Evolutionary conservation across 2,113 vertebrate genomes (phyloP), one percentile per base, ranked within the genome.

Genomic region (Scortum barcoo): DNA sequence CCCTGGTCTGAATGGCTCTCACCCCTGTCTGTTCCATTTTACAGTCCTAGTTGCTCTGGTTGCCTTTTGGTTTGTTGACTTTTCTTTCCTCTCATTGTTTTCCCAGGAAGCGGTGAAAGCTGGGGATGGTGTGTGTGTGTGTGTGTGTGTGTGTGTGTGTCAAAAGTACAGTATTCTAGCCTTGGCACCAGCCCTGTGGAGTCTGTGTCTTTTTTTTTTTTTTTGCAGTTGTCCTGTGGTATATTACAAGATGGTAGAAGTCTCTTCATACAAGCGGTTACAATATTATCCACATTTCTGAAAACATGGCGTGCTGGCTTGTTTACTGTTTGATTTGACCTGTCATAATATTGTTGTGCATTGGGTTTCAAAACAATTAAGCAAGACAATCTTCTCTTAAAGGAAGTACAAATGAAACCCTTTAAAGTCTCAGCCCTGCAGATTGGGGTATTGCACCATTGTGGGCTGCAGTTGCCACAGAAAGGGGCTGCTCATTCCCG

Each of bases 81-180:
- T 94, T 93, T 89, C 85, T 91, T 93, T 90, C 89, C 90, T 89
- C 88, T 93, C 89, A 93, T 94, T 95, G 93, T 95, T 94, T 94
- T 94, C 81, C 82, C 91, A 92, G 92, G 93, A 94, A 94, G 92
- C 67, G 87, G 91, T 92, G 89, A 95, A 94, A 94, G 89, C 90
- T 92, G 86, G 70, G 90, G 72, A 78, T 86, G 44, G 44, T 51
- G 68, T 71, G 66, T 67, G 66, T 53, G 33, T 76, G 75, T 19
- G 60, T 66, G 51, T 72, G 51, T 75, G 48, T 90, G 46, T 42
- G 67, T 75, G 51, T 78, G 65, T 76, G 16, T 77, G 22, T 80
- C 26, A 33, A 76, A 86, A 87, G 80, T 89, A 87, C 80, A 87
- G 74, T 90, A 81, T 60, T 87, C 24, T 66, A 77, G 71, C 66